These are phyloP conservation scores for Lophotis ruficrista DNA, from an alignment of 2,113 vertebrate genomes.

Conservation along the genomic window DNA sequence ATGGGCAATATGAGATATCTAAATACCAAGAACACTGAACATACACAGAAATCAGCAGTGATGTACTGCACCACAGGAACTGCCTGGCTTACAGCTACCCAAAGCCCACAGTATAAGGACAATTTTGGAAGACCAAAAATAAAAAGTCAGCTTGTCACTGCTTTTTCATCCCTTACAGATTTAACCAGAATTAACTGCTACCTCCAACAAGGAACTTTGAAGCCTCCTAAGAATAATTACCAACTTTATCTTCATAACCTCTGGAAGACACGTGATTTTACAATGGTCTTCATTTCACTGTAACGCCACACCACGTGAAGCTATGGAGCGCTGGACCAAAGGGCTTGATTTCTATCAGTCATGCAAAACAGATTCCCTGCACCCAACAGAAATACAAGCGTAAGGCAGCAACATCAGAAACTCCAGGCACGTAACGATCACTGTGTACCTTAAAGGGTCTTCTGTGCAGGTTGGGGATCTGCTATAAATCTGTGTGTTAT, in stretches of 20 bases:
- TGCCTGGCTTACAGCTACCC: not conserved
- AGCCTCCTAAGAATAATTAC: not conserved
- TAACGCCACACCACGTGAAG: fast-evolving
- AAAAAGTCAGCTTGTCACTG: not conserved
- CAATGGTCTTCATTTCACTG: fast-evolving
- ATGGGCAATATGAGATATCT: fast-evolving
- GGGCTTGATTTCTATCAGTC: not conserved
- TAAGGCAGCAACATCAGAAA: not conserved
- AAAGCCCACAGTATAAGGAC: not conserved
- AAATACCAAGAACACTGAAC: not conserved
- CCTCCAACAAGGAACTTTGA: not conserved
- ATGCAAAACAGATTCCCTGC: not conserved
- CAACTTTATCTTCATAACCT: not conserved
- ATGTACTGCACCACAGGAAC: not conserved
- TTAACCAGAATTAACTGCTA: not conserved
- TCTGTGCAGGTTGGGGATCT: not conserved
- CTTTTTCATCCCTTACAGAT: not conserved
- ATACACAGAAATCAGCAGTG: not conserved
- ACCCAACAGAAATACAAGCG: not conserved
- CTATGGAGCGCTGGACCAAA: not conserved
- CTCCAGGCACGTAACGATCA: not conserved
- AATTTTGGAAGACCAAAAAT: not conserved
- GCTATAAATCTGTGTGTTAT: not conserved
- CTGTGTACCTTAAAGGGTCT: not conserved
- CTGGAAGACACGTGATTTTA: not conserved